Evolutionary conservation across 2,797 vertebrate genomes (phyloP), one percentile per base, ranked within the genome.

Genomic region (Dryobates pubescens): DNA sequence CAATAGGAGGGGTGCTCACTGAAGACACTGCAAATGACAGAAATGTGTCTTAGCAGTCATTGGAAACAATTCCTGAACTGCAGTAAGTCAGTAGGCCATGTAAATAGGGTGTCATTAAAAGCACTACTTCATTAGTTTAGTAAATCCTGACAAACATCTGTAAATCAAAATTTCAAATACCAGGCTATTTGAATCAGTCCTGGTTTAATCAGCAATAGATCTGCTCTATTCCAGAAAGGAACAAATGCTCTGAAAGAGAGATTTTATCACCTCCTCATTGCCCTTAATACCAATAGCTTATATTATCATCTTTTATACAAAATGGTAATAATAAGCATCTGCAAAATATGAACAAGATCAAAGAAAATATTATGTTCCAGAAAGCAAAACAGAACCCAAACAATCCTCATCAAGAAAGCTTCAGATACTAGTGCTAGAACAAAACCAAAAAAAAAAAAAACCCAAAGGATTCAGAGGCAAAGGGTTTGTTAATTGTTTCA

Each of bases 1-100:
- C 97, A 86, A 98, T 0, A 9, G 92, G 17, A n/a, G 97, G 97
- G 56, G 95, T 96, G 61, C 97, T 96, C 53, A 97, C 83, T 80
- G 98, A 98, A 5, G 98, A 98, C 95, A 99, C 99, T 99, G 97
- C 86, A 97, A 96, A 94, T 32, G 54, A 96, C 88, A 93, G 4
- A 77, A 77, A 94, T 6, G 3, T 27, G 70, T 67, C 49, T 80
- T 49, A 94, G 86, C 0, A 36, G 47, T 10, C 13, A 76, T 54
- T 56, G 22, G 27, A 86, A 91, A 81, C 93, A 78, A 82, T 10
- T 10, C 7, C 29, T 73, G n/a, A 92, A 71, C 27, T 38, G 47
- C 76, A 78, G 9, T 14, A 71, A 41, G 15, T 57, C 22, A 34
- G 20, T 3, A 76, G 15, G 14, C 62, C 27, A 32, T 3, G 2